Evolutionary conservation across 2,797 vertebrate genomes (phyloP), one percentile per base, ranked within the genome.

Genomic region (Siniperca scherzeri): DNA sequence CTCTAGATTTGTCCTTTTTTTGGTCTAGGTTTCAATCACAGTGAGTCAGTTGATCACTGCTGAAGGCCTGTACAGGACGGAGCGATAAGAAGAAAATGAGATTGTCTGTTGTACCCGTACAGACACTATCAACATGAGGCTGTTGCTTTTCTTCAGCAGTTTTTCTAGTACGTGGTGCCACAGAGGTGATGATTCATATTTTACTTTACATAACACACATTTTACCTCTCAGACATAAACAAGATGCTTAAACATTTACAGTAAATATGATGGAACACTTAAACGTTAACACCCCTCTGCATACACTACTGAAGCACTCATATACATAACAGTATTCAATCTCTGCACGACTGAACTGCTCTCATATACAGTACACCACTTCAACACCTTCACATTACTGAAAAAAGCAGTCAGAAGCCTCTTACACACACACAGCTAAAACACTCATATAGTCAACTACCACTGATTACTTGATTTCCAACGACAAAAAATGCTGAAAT

Each of bases 51-150:
- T 80, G 70, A 80, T 88, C 38, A 27, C 67, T 22, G 78, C 84
- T 56, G 36, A 55, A 48, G 84, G 87, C 72, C 77, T 50, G 74
- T 42, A 50, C 82, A 75, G 62, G 77, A 85, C 14, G 67, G n/a
- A 57, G 74, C 1, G 82, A 88, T 87, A 81, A 77, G 80, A 62
- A 61, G 60, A 82, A 78, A 81, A 89, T 80, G 30, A 85, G 74
- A 87, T 71, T 56, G 65, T 80, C 33, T 84, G 68, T 78, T 66
- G 61, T 70, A 70, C 36, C 62, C 36, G 38, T 30, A 69, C 59
- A 55, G 61, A 75, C 69, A 59, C n/a, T 11, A 53, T 66, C 52
- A 70, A 25, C 75, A 60, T 50, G 64, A 36, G 36, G 65, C 64
- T 64, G 71, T 44, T 46, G 53, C 46, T 70, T 66, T 13, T 61